Percentiles rank a stretch among this genome's conserved stretches.
phyloP scores from a whole-genome alignment of 2,113 vertebrate species.

The Hassar affinis region DNA sequence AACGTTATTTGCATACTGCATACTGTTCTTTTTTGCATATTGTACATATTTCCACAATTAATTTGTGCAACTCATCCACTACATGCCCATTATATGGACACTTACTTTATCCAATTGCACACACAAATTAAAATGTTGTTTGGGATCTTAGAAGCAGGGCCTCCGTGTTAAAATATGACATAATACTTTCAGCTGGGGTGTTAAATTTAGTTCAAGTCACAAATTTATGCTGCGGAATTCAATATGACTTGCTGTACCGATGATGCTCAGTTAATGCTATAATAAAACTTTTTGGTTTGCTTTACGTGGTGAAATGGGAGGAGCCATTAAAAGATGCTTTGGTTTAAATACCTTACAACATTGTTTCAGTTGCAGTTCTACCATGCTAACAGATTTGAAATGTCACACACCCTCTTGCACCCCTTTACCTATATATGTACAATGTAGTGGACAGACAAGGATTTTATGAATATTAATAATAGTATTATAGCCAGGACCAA shows the following conservation, averaged over 20 bases:
- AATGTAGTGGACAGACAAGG: not conserved
- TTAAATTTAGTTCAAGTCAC: not conserved
- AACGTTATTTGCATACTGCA: not conserved
- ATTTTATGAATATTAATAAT: not conserved
- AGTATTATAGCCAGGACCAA: not conserved
- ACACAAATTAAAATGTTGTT: not conserved
- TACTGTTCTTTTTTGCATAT: not conserved
- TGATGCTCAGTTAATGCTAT: too few species aligned
- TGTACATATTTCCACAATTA: not conserved
- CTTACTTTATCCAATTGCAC: not conserved
- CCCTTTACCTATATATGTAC: not conserved
- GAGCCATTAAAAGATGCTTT: too few species aligned
- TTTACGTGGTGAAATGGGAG: not conserved
- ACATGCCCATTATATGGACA: too few species aligned
- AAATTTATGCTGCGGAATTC: not conserved
- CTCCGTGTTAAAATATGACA: not conserved
- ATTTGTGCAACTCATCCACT: too few species aligned
- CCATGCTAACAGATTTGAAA: not conserved
- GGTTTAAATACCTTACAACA: not conserved
- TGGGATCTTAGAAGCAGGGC: not conserved
- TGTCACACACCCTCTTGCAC: not conserved
- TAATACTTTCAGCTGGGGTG: not conserved
- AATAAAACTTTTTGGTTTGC: not conserved
- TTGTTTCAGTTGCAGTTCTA: not conserved
- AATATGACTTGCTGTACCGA: not conserved